These are phyloP conservation scores for Erethizon dorsatum DNA, from an alignment of 2,797 vertebrate genomes.

Conservation along the genomic window DNA sequence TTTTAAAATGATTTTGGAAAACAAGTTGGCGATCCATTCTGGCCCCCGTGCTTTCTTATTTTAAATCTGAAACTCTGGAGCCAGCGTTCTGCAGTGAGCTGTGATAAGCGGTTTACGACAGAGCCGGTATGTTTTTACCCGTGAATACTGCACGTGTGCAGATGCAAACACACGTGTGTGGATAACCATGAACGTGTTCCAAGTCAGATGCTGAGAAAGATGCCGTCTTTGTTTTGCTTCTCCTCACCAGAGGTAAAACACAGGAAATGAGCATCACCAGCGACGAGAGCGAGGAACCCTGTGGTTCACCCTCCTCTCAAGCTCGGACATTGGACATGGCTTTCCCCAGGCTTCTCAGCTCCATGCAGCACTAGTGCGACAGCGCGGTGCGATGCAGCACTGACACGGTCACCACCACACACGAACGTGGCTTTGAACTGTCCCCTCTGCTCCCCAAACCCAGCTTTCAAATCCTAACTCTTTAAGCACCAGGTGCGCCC, in stretches of 20 bases:
- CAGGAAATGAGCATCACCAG: background rate
- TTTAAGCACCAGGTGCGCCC: background rate
- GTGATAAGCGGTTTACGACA: background rate
- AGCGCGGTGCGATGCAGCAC: no score
- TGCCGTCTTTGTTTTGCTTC: background rate
- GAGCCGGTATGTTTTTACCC: background rate
- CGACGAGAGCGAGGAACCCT: conserved; percentile 8
- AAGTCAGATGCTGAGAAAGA: background rate
- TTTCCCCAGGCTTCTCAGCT: background rate
- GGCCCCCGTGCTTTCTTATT: background rate
- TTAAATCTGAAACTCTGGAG: conserved; percentile 50
- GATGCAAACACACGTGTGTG: background rate
- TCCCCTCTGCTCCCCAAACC: background rate
- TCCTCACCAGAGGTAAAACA: background rate
- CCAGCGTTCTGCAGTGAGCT: background rate
- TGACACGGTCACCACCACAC: background rate
- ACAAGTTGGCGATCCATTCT: conserved; percentile 11
- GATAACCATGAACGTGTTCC: background rate
- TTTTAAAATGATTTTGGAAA: conserved; percentile 40
- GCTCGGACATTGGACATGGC: background rate
- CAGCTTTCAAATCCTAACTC: conserved; percentile 51
- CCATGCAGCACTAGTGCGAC: fast-evolving
- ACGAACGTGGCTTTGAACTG: background rate
- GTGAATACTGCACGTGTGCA: background rate
- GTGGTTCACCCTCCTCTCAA: background rate